Percentiles rank a stretch among this genome's conserved stretches.
Conservation (phyloP, 2,797 vertebrate genomes). For the Crax fasciolata region DNA sequence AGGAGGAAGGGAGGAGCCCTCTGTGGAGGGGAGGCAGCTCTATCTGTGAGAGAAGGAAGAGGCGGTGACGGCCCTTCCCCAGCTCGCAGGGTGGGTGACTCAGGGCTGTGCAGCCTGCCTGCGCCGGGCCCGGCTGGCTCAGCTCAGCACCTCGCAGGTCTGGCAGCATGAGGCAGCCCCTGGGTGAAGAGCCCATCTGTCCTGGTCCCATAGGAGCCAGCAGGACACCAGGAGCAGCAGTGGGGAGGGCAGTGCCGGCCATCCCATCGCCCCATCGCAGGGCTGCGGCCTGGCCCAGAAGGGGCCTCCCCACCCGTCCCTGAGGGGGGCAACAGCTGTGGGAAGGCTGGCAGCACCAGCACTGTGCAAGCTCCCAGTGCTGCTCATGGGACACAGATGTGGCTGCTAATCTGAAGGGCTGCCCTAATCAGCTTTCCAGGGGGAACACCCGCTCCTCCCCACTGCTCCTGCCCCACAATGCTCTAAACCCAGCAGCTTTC, state of each 20-base stretch:
- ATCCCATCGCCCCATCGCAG: too few species aligned
- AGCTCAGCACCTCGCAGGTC: background rate
- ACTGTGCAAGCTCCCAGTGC: background rate
- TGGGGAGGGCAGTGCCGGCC: background rate
- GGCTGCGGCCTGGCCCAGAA: background rate
- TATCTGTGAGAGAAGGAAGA: conserved; percentile 28
- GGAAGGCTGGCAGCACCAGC: background rate
- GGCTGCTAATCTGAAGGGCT: background rate
- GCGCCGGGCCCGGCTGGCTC: background rate
- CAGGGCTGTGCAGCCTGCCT: background rate
- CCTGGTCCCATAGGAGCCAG: background rate
- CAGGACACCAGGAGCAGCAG: background rate
- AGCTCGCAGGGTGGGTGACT: background rate
- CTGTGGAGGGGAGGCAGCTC: background rate
- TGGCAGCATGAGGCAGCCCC: background rate
- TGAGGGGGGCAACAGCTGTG: background rate
- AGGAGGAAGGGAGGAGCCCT: conserved; percentile 26
- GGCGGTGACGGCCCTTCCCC: background rate
- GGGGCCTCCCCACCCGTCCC: background rate
- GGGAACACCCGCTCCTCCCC: background rate
- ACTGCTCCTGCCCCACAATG: background rate
- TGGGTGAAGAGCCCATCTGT: background rate
- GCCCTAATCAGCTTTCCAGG: background rate
- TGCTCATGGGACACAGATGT: background rate
- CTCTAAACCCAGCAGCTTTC: background rate